These are phyloP conservation scores for Chaenogobius annularis DNA, from an alignment of 2,113 vertebrate species.

Conservation along the genomic window DNA sequence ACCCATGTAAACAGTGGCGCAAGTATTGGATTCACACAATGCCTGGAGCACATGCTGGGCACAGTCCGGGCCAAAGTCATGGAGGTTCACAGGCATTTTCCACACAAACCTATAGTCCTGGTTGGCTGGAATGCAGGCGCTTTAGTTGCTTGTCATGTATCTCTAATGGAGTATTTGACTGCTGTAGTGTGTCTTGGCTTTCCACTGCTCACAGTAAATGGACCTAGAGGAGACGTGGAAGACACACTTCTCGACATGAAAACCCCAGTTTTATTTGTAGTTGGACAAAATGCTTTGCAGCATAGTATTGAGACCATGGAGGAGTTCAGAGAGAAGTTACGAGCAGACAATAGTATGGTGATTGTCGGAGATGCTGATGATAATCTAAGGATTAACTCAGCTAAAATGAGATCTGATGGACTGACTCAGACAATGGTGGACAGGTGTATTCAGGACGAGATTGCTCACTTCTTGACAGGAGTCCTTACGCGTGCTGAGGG, in stretches of 20 bases:
- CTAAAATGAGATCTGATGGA: slow-evolving; percentile 93
- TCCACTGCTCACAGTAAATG: slow-evolving; percentile 89
- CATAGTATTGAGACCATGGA: slow-evolving; percentile 91
- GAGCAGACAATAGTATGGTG: slow-evolving; percentile 95
- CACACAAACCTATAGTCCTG: slow-evolving; percentile 92
- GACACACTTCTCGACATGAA: slow-evolving; percentile 98
- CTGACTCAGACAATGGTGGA: slow-evolving; percentile 98
- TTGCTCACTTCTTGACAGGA: slow-evolving; percentile 91
- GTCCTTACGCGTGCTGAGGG: slow-evolving; percentile 87
- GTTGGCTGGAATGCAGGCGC: slow-evolving; percentile 97
- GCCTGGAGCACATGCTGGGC: slow-evolving; percentile 93
- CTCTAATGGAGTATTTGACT: slow-evolving; percentile 92
- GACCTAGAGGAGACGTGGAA: slow-evolving; percentile 94
- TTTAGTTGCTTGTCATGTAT: slow-evolving; percentile 93
- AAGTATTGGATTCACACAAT: slow-evolving; percentile 89
- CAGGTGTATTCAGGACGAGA: slow-evolving; percentile 97
- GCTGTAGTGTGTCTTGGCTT: slow-evolving; percentile 95
- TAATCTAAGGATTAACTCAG: slow-evolving; percentile 94
- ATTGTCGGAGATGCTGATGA: slow-evolving; percentile 95
- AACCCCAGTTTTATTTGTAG: slow-evolving; percentile 93
- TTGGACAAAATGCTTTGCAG: slow-evolving; percentile 93
- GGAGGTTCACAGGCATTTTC: slow-evolving; percentile 96
- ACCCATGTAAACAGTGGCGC: slow-evolving; percentile 85
- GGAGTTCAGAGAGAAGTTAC: slow-evolving; percentile 94
- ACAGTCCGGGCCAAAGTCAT: slow-evolving; percentile 89